Evolutionary conservation across 2,888 invertebrate species (phyloP).

Genomic region (Chalcosyrphus nemorum): DNA sequence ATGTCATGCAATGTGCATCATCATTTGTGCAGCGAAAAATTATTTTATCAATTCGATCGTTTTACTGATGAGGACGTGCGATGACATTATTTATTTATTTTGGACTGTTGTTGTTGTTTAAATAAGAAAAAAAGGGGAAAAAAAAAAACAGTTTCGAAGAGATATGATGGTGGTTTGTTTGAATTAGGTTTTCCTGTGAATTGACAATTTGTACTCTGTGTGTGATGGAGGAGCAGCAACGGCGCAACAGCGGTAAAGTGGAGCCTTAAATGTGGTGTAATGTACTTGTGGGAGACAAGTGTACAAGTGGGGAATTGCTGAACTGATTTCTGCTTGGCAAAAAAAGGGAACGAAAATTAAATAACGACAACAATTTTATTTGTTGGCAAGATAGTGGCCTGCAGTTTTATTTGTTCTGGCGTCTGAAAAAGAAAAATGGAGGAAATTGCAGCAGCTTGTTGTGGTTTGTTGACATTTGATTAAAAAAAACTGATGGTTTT

Average conservation of each 20-base stretch:
- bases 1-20: constrained; percentile 63
- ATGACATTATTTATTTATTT: constrained; percentile 60
- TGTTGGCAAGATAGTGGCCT: constrained; percentile 7
- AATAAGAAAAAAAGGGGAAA: constrained; percentile 44
- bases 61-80: constrained; percentile 24
- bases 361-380: constrained; percentile 33
- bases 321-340: constrained; percentile 55
- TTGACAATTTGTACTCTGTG: constrained; percentile 49
- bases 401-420: constrained; percentile 43
- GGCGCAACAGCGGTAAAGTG: not conserved
- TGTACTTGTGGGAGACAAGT: constrained; percentile 63
- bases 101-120: constrained; percentile 48
- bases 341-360: constrained; percentile 25
- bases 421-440: constrained; percentile 36
- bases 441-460: constrained; percentile 13
- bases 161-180: constrained; percentile 54
- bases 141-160: not conserved
- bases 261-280: constrained; percentile 48
- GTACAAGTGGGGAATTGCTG: constrained; percentile 52
- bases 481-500: constrained; percentile 36
- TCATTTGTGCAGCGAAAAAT: constrained; percentile 66
- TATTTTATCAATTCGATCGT: constrained; percentile 57
- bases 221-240: not conserved
- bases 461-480: constrained; percentile 45
- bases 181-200: constrained; percentile 61